phyloP scores from a whole-genome alignment of 1,140 invertebrate genomes.

The Condylostylus longicornis region DNA sequence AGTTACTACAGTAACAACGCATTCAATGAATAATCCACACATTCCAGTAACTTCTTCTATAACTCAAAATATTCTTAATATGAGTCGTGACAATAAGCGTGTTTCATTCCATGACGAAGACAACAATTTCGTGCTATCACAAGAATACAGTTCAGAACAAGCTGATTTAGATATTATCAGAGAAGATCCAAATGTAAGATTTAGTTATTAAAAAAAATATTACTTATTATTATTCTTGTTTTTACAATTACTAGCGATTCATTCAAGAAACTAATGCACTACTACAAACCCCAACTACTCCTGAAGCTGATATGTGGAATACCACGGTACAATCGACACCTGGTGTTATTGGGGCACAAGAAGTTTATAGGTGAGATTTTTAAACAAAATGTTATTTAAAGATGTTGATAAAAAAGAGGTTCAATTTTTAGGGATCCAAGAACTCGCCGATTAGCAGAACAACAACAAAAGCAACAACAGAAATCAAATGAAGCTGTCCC shows the following conservation, averaged over 20 bases:
- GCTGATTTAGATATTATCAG: constrained; percentile 42
- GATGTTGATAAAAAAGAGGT: constrained; percentile 5
- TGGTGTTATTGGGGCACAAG: constrained; percentile 85
- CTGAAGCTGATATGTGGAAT: constrained; percentile 38
- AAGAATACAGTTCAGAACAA: constrained; percentile 11
- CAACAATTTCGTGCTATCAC: constrained; percentile 32
- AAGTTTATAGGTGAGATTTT: constrained; percentile 74
- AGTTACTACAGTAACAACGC: constrained; percentile 7
- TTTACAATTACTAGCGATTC: constrained; percentile 46
- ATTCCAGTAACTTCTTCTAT: neutral
- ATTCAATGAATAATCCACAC: constrained; percentile 20
- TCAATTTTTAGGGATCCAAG: constrained; percentile 56
- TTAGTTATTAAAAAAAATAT: neutral
- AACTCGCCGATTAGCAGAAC: constrained; percentile 60
- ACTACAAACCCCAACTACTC: constrained; percentile 54
- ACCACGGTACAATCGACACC: constrained; percentile 50
- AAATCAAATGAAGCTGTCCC: constrained; percentile 52
- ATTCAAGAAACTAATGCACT: constrained; percentile 63
- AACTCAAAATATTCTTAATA: neutral
- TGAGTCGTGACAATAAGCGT: constrained; percentile 32
- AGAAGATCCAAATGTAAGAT: constrained; percentile 68
- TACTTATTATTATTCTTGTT: constrained; percentile 8
- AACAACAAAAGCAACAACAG: constrained; percentile 51
- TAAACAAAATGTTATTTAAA: constrained; percentile 1
- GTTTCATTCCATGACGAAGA: constrained; percentile 64